Evolutionary conservation across 2,888 invertebrate species (phyloP), one percentile per base, ranked within the genome.

Genomic region (Aricia artaxerxes): DNA sequence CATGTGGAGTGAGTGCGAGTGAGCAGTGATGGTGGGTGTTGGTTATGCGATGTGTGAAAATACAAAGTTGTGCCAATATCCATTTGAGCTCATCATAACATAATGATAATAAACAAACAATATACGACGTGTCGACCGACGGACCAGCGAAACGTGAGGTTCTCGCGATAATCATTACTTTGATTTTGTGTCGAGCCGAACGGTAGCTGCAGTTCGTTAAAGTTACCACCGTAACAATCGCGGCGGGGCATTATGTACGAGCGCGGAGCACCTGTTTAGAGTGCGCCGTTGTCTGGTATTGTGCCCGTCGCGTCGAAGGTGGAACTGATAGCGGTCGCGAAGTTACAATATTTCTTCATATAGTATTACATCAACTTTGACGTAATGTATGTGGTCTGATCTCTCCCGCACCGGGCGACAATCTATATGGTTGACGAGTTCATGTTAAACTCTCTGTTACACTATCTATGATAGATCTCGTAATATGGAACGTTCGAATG

Each of bases 21-120:
- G 24, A 24, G 24, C 24, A 24, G 24, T 24, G 24, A 24, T 24
- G 24, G 24, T 24, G n/a, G 24, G 24, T 24, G 24, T 35, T 35
- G 35, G 24, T 35, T 35, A 35, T 1, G 2, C 35, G 35, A 91
- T 91, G 35, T 35, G 35, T 35, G 35, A 35, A 35, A 35, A 35
- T 2, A 2, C 35, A 35, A 35, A 35, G 1, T 35, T 35, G 24
- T 35, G 35, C 35, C 35, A n/a, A 35, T 35, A 35, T 35, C 35
- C 35, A 35, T 35, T 35, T 2, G 2, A 1, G 35, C 35, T 35
- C n/a, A 3, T 1, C 24, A 24, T 2, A n/a, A n/a, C n/a, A n/a
- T n/a, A 1, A 64, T 2, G 31, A 6, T 64, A 64, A 64, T 24
- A 64, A 24, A 31, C 13, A 64, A 64, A 11, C 24, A 69, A 31